Evolutionary conservation across 2,888 invertebrate genomes (phyloP), one percentile per base, ranked within the genome.

Genomic region (Nemurella pictetii): DNA sequence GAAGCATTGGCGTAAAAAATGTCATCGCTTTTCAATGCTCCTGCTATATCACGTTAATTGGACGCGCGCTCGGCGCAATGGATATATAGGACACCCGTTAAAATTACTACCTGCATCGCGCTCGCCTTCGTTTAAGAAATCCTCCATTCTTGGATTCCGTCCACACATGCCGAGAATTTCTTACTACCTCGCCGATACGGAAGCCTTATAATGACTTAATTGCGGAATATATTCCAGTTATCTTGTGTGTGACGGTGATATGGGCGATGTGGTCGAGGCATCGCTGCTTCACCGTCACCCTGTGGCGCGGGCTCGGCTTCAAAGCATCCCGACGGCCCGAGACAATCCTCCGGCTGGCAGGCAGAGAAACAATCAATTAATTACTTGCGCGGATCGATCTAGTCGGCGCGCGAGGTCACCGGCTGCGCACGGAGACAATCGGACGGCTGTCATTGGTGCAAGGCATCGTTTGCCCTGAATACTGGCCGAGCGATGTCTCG

Each of bases 41-140:
- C 55, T 72, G 55, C 55, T 81, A 32, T 36, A 30, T 81, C 28
- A 78, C 3, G 82, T 82, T 82, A 82, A 82, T 82, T 82, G 82
- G 82, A n/a, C 36, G 35, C 35, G n/a, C 28, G 27, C n/a, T 15
- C 7, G 12, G n/a, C 20, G n/a, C 25, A 35, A 25, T n/a, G 26
- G 30, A 25, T 36, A 26, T n/a, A 26, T 25, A 80, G 80, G 36
- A 25, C 26, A 25, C 2, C 26, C 80, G 32, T 80, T 80, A 35
- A 80, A 36, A 80, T 75, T 15, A 28, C 75, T 75, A 75, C 26
- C 15, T 75, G 75, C 75, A 4, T 73, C 20, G 2, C 26, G 15
- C 55, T 55, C 55, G 55, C 55, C 15, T 20, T 55, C 55, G 20
- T 55, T 55, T 7, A 55, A 55, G 20, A 55, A 20, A 55, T 55